These are phyloP conservation scores for Drosophila subpulchrella DNA, from an alignment of 1,140 invertebrate genomes.

Conservation along the genomic window DNA sequence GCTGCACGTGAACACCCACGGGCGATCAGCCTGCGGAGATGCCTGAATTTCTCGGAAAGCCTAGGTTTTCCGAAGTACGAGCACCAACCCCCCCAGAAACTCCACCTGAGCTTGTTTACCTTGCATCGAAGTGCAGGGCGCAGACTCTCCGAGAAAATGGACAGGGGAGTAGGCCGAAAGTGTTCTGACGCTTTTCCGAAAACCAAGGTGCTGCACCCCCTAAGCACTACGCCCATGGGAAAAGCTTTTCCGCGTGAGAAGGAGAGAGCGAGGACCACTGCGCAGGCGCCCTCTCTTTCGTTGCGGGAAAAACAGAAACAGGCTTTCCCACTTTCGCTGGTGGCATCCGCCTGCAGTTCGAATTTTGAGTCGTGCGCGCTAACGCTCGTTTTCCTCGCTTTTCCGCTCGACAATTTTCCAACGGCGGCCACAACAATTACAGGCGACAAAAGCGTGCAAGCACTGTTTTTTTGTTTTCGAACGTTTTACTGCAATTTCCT, in stretches of 20 bases:
- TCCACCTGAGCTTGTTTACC: conserved; percentile 44
- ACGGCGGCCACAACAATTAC: conserved; percentile 51
- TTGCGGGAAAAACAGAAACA: conserved; percentile 37
- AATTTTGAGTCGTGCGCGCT: conserved; percentile 72
- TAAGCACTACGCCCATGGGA: conserved; percentile 27
- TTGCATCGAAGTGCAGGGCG: conserved; percentile 20
- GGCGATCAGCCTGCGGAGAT: conserved; percentile 11
- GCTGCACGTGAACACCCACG: conserved; percentile 38
- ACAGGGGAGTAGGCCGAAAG: conserved; percentile 1
- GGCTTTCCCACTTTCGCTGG: conserved; percentile 59
- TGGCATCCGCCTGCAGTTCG: conserved; percentile 66
- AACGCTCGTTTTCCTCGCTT: conserved; percentile 70
- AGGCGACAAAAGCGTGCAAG: conserved; percentile 71
- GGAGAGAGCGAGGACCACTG: conserved; percentile 16
- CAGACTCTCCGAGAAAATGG: conserved; percentile 24
- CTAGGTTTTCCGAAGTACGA: neutral
- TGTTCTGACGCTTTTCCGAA: neutral
- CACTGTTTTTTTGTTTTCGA: conserved; percentile 56
- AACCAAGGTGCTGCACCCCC: neutral
- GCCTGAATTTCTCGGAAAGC: conserved; percentile 3
- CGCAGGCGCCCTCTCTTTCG: conserved; percentile 47
- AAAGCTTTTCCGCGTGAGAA: conserved; percentile 39
- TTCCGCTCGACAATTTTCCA: conserved; percentile 64
- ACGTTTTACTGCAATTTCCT: conserved; percentile 42
- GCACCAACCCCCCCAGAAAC: neutral